Conservation (phyloP, 2,797 vertebrate species). For the Neostethus bicornis region DNA sequence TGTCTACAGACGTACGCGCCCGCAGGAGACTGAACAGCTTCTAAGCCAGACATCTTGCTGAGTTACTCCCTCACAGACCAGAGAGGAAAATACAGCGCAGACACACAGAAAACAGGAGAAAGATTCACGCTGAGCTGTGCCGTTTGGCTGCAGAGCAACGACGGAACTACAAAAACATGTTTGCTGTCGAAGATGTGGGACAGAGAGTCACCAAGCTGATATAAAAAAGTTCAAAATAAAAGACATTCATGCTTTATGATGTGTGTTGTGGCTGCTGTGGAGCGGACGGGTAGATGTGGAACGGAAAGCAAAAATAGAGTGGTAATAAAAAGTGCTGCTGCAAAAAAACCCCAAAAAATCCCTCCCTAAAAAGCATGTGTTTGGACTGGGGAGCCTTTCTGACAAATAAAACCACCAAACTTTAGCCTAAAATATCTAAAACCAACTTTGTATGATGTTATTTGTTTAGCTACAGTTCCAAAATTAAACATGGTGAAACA, state of each 20-base stretch:
- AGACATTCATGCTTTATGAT: background rate
- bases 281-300: background rate
- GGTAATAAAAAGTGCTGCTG: too few species aligned
- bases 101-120: constrained; percentile 6
- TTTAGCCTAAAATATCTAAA: too few species aligned
- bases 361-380: too few species aligned
- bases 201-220: background rate
- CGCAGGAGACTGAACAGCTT: background rate
- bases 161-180: background rate
- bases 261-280: background rate
- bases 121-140: background rate
- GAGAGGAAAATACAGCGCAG: constrained; percentile 2
- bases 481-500: too few species aligned
- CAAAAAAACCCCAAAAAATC: too few species aligned
- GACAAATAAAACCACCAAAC: too few species aligned
- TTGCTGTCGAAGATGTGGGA: background rate
- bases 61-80: constrained; percentile 4
- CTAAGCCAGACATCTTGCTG: constrained; percentile 13
- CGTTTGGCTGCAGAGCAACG: background rate
- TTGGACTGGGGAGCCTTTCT: too few species aligned
- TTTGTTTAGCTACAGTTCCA: too few species aligned
- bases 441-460: too few species aligned
- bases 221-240: background rate
- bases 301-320: background rate
- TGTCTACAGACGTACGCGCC: constrained; percentile 23